A percentile compares a stretch with the other conserved stretches of the same genome.
Evolutionary conservation across 2,797 vertebrate genomes (phyloP).

Genomic region (Chloroceryle amazona): DNA sequence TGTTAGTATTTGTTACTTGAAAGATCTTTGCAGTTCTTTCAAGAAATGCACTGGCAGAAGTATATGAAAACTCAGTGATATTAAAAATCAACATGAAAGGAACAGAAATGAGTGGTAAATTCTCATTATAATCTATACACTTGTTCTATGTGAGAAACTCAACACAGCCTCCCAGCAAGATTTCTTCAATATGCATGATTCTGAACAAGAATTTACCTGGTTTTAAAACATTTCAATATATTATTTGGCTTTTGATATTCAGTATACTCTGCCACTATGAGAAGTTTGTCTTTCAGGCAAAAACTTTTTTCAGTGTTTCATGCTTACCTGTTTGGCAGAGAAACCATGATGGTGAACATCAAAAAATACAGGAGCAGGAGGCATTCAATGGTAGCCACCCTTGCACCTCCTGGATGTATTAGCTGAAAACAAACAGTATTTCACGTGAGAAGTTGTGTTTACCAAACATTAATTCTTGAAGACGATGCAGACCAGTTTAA

Average conservation of each 20-base stretch:
- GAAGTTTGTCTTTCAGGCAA: not conserved
- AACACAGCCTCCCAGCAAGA: not conserved
- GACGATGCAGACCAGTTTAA: not conserved
- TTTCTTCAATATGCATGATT: not conserved
- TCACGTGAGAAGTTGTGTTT: not conserved
- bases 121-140: not conserved
- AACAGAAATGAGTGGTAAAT: not conserved
- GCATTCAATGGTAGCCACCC: not conserved
- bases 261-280: not conserved
- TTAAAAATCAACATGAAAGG: constrained; percentile 14
- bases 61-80: constrained; percentile 14
- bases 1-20: no score
- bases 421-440: not conserved
- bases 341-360: not conserved
- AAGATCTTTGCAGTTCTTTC: no score
- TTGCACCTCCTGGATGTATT: not conserved
- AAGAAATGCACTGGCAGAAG: not conserved
- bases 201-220: not conserved
- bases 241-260: not conserved
- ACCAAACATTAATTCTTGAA: not conserved
- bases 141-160: not conserved
- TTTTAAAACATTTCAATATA: not conserved
- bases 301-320: not conserved
- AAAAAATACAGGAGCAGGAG: not conserved
- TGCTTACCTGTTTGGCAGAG: not conserved